Evolutionary conservation across 2,888 invertebrate genomes (phyloP).

Genomic region (Stegana nigrithorax): DNA sequence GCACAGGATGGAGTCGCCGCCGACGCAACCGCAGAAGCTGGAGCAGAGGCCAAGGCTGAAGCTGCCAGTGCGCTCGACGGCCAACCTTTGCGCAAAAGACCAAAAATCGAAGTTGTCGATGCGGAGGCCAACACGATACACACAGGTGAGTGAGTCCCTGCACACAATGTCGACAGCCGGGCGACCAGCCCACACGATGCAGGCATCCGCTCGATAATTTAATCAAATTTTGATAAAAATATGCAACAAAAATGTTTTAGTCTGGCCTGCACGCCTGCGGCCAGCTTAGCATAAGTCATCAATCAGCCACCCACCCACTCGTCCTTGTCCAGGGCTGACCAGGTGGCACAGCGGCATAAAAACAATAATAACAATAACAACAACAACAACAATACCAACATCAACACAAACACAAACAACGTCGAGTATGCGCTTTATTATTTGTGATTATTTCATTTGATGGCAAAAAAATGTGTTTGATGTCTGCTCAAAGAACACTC

Average conservation of each 20-base stretch:
- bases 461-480: background rate
- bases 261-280: background rate
- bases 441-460: background rate
- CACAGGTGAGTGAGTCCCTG: slow-evolving; percentile 78
- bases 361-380: slow-evolving; percentile 31
- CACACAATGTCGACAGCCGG: background rate
- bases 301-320: no score
- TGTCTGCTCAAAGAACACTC: background rate
- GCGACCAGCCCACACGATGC: background rate
- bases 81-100: slow-evolving; percentile 75
- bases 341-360: background rate
- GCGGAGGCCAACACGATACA: slow-evolving; percentile 92
- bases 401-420: no score
- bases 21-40: background rate
- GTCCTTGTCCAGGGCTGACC: no score
- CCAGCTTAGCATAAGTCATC: background rate
- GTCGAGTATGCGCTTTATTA: background rate
- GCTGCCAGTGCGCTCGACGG: slow-evolving; percentile 40
- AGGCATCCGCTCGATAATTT: background rate
- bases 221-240: no score
- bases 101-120: slow-evolving; percentile 84
- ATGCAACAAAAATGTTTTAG: slow-evolving; percentile 54
- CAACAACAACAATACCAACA: slow-evolving; percentile 40
- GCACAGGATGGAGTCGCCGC: background rate
- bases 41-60: background rate